These are phyloP conservation scores for Barypeithes pellucidus DNA, from an alignment of 2,888 invertebrate genomes.

Conservation along the genomic window DNA sequence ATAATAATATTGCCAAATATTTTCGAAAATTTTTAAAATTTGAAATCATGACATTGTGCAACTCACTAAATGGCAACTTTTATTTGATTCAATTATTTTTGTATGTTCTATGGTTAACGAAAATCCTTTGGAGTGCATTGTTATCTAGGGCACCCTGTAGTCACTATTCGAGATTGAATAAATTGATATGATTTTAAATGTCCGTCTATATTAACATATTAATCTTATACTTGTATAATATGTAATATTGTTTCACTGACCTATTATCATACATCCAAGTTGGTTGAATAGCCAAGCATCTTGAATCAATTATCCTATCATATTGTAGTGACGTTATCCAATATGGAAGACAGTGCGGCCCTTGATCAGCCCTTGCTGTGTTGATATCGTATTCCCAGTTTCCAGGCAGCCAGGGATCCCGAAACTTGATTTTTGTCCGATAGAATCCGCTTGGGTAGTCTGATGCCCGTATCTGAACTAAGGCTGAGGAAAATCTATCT, in stretches of 20 bases:
- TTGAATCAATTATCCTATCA: constrained; percentile 74
- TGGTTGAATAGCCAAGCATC: constrained; percentile 86
- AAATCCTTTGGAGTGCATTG: too few relatives aligned
- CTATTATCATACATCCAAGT: constrained; percentile 87
- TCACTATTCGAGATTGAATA: too few relatives aligned
- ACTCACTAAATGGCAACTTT: too few relatives aligned
- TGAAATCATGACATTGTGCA: too few relatives aligned
- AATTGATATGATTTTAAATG: too few relatives aligned
- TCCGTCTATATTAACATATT: too few relatives aligned
- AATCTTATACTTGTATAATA: background rate
- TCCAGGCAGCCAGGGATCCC: constrained; percentile 74
- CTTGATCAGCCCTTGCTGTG: constrained; percentile 63
- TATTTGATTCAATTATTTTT: too few relatives aligned
- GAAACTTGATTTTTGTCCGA: constrained; percentile 74
- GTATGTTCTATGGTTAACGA: too few relatives aligned
- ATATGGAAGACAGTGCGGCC: constrained; percentile 79
- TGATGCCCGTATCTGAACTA: constrained; percentile 67
- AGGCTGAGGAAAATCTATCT: constrained; percentile 69
- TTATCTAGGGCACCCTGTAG: too few relatives aligned
- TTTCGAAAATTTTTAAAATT: too few relatives aligned
- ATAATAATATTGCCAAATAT: too few relatives aligned
- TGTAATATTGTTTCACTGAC: constrained; percentile 60
- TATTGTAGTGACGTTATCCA: constrained; percentile 80
- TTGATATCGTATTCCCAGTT: constrained; percentile 74
- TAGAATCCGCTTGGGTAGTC: constrained; percentile 71